Evolutionary conservation across 2,113 vertebrate species (phyloP), one percentile per base, ranked within the genome.

Genomic region (Phainopepla nitens): DNA sequence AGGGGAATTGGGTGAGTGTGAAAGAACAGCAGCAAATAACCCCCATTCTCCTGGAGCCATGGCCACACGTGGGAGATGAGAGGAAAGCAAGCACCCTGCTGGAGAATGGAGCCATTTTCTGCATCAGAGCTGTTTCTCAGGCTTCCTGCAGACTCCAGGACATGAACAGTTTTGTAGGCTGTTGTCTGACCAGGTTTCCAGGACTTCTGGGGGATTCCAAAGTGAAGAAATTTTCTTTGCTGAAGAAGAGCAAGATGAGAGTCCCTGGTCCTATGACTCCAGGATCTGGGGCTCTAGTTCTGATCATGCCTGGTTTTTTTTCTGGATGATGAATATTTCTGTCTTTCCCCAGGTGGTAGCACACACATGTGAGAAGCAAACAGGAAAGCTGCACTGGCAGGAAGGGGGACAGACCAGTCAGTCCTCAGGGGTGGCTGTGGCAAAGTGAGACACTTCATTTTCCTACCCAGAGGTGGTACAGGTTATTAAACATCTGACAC

Each of bases 21-120:
- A 73, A 77, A 53, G 10, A 70, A 11, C 7, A 62, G 28, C 23
- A 39, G 31, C 23, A 87, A 61, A 70, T 14, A 69, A 6, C 3
- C 2, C 7, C 7, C 4, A 2, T 28, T 44, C 44, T 80, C 45
- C 21, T 68, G 11, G 9, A 31, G 58, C 27, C 27, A 4, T 0
- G 11, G 15, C 35, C 54, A 65, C 4, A 1, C 0, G 0, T 2
- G 9, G 25, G 49, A 31, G 17, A 33, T 25, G 47, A 61, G 20
- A 78, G 60, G n/a, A 53, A 54, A 80, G 23, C 19, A 27, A 88
- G 33, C 5, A 64, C 15, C 49, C 29, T 4, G 0, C 66, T 86
- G 45, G 45, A 73, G 8, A 66, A 68, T 60, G 21, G 35, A 64
- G 44, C 10, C 17, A 31, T 42, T 70, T 81, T 28, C 51, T 58